Conservation (phyloP, 2,113 vertebrate species). For the Argyrosomus japonicus region DNA sequence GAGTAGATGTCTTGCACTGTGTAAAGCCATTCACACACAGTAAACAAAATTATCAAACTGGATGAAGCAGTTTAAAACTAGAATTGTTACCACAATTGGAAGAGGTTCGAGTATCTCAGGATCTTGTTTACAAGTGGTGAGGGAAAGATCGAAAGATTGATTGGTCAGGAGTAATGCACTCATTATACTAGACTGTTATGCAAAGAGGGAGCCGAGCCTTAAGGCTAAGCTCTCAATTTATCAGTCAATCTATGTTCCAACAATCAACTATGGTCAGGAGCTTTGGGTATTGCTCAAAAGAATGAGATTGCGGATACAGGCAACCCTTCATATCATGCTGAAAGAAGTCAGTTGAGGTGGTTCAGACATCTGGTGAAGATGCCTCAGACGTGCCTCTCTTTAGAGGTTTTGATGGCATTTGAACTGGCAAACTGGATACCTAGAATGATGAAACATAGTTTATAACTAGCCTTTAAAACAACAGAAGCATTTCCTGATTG, state of each 20-base stretch:
- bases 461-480: neutral
- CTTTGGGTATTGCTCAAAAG: neutral
- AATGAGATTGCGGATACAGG: neutral
- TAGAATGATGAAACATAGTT: neutral
- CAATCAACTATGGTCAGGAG: neutral
- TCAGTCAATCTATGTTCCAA: constrained; percentile 1
- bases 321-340: neutral
- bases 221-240: constrained; percentile 1
- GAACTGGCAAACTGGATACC: neutral
- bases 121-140: neutral
- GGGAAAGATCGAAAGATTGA: neutral
- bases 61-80: neutral
- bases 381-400: neutral
- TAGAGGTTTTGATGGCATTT: neutral
- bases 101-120: neutral
- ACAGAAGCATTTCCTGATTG: neutral
- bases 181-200: neutral
- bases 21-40: neutral
- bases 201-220: neutral
- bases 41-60: neutral
- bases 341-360: neutral
- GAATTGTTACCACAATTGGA: neutral
- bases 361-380: neutral
- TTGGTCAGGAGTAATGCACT: neutral
- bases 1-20: neutral